Percentiles rank a stretch among this genome's conserved stretches.
These are phyloP conservation scores for Saimiri boliviensis DNA, from an alignment of 2,113 vertebrate genomes.

Conservation along the genomic window DNA sequence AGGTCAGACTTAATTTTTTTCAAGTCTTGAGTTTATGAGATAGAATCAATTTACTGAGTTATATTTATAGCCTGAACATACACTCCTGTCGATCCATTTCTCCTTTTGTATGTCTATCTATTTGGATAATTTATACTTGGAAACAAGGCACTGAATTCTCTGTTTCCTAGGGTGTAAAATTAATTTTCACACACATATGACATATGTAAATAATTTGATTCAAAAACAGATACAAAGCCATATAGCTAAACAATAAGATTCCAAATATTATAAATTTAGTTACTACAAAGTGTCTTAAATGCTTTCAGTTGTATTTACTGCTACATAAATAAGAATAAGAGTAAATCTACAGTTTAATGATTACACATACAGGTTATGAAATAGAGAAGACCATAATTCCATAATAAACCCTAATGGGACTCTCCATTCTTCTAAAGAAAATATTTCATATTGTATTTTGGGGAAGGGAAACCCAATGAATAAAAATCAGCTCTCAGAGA, in stretches of 20 bases:
- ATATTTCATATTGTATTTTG: not conserved
- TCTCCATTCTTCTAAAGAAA: slow-evolving; percentile 32
- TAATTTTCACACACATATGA: not conserved
- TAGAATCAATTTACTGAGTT: not conserved
- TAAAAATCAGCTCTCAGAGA: slow-evolving; percentile 42
- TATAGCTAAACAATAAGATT: not conserved
- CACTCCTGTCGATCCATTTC: not conserved
- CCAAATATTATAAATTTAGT: not conserved
- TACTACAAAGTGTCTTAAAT: not conserved
- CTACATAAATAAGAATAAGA: slow-evolving; percentile 24
- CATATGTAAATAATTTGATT: not conserved
- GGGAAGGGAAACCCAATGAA: not conserved
- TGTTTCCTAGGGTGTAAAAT: not conserved
- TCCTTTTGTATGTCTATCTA: not conserved
- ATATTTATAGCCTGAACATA: not conserved
- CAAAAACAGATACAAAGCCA: slow-evolving; percentile 14
- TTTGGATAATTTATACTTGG: not conserved
- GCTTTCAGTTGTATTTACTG: not conserved
- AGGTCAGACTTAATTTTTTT: not conserved
- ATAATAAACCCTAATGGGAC: not conserved
- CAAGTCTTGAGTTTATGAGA: not conserved
- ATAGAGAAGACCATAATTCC: not conserved
- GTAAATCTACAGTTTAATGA: not conserved
- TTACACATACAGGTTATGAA: not conserved
- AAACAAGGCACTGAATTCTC: not conserved